phyloP scores from a whole-genome alignment of 1,140 invertebrate genomes.

The Tetramorium parvispinum region DNA sequence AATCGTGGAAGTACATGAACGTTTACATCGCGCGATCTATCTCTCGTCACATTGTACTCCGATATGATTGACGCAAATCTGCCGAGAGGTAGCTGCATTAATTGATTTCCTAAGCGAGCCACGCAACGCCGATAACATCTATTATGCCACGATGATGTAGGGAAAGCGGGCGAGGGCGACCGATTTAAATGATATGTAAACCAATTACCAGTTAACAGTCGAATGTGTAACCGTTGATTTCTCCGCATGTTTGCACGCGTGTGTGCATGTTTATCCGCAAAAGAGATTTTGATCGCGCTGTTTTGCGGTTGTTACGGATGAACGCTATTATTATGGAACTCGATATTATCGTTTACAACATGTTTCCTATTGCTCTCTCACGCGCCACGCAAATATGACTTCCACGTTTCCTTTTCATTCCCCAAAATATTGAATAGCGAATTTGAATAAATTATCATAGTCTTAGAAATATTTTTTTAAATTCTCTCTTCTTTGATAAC shows the following conservation, averaged over 20 bases:
- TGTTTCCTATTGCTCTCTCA: not conserved
- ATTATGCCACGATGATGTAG: not conserved
- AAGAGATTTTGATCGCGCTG: slow-evolving; percentile 40
- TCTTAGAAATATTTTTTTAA: not conserved
- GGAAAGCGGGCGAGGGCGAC: not conserved
- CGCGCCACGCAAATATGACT: not conserved
- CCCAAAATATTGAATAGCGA: not conserved
- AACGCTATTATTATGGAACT: slow-evolving; percentile 44
- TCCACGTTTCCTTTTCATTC: not conserved
- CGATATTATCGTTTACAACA: slow-evolving; percentile 33
- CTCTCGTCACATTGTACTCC: slow-evolving; percentile 9
- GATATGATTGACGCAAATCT: slow-evolving; percentile 57
- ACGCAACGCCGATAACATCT: slow-evolving; percentile 28
- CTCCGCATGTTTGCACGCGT: slow-evolving; percentile 3
- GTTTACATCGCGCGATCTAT: slow-evolving; percentile 17
- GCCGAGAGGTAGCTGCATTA: slow-evolving; percentile 57
- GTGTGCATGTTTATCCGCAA: slow-evolving; percentile 18
- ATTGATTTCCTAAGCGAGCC: slow-evolving; percentile 59
- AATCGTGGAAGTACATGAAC: not conserved
- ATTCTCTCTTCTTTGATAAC: not conserved
- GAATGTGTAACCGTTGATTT: slow-evolving; percentile 36
- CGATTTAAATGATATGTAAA: slow-evolving; percentile 56
- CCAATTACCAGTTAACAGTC: slow-evolving; percentile 50
- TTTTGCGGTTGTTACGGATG: slow-evolving; percentile 47
- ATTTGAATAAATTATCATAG: not conserved